Evolutionary conservation across 2,888 invertebrate species (phyloP).

Genomic region (Pogonocherus hispidulus): DNA sequence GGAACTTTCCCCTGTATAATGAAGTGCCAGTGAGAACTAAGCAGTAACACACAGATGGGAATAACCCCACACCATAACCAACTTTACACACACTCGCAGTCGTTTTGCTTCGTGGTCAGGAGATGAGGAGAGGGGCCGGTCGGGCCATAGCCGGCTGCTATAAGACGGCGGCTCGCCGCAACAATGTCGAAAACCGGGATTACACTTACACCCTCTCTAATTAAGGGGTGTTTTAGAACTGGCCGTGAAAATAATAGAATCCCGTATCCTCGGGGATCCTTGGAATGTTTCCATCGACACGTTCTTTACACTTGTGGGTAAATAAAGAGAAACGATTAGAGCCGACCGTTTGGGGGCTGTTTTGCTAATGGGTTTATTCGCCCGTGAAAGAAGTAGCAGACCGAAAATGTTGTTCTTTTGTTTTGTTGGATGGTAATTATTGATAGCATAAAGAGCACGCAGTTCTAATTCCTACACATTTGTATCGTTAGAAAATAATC

Average conservation of each 20-base stretch:
- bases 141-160: neutral
- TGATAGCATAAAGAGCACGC: too few relatives aligned
- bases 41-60: neutral
- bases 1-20: too few relatives aligned
- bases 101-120: neutral
- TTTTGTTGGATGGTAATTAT: too few relatives aligned
- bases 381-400: too few relatives aligned
- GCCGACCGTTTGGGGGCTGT: neutral
- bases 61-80: neutral
- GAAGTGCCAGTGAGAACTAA: neutral
- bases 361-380: neutral
- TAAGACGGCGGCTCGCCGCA: neutral
- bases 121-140: too few relatives aligned
- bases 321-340: neutral
- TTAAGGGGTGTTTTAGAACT: neutral
- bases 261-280: neutral
- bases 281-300: neutral
- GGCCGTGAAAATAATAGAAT: slow-evolving; percentile 5
- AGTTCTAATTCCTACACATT: too few relatives aligned
- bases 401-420: too few relatives aligned
- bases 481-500: too few relatives aligned
- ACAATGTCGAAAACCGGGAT: slow-evolving; percentile 13
- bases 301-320: neutral
- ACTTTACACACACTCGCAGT: neutral
- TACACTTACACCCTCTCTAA: neutral